Evolutionary conservation across 2,888 invertebrate species (phyloP).

Genomic region (Leptopilina drosophilae): DNA sequence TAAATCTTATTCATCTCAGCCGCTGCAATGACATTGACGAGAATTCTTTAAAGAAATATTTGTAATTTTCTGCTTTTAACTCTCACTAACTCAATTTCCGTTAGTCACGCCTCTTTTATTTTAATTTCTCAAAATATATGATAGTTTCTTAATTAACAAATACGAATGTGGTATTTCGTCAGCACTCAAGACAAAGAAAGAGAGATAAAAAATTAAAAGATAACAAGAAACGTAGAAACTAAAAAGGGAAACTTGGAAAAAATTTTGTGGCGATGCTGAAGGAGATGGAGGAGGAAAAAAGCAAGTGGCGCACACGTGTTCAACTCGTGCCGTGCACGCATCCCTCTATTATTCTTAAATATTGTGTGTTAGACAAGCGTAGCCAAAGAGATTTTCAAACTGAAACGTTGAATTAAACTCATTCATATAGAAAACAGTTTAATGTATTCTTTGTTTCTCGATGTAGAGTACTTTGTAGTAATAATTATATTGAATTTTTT

Average conservation of each 20-base stretch:
- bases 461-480: too few species aligned
- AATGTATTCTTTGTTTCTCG: background rate
- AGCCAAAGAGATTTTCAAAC: constrained; percentile 3
- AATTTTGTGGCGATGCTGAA: background rate
- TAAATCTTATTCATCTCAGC: constrained; percentile 17
- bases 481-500: too few species aligned
- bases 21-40: background rate
- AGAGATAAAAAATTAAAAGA: too few species aligned
- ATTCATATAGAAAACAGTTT: background rate
- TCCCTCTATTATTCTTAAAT: constrained; percentile 35
- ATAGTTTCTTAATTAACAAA: constrained; percentile 32
- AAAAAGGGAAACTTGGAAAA: background rate
- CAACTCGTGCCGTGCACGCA: constrained; percentile 9
- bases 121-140: constrained; percentile 63
- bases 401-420: background rate
- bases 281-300: background rate
- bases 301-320: constrained; percentile 31
- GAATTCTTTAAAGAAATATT: background rate
- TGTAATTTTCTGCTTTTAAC: constrained; percentile 10
- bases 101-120: constrained; percentile 69
- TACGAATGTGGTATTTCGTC: background rate
- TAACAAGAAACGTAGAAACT: too few species aligned
- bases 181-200: background rate
- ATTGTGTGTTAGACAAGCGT: constrained; percentile 19
- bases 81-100: constrained; percentile 68